Percentiles rank a stretch among this genome's conserved stretches.
Conservation (phyloP, 2,113 vertebrate genomes). For the Austrofundulus limnaeus region DNA sequence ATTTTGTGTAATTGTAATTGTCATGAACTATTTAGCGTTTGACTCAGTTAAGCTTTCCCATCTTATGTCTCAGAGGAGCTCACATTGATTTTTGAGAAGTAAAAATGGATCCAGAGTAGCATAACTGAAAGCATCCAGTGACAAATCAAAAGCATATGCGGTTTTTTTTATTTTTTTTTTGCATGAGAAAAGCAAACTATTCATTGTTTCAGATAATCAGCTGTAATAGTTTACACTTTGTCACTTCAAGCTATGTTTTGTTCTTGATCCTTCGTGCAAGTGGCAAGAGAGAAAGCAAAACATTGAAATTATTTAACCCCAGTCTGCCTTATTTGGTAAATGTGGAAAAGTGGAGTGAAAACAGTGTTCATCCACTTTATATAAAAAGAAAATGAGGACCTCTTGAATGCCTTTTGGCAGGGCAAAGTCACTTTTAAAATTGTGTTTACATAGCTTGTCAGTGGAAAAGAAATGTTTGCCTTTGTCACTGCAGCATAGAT, state of each 20-base stretch:
- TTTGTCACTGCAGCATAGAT: slow-evolving; percentile 68
- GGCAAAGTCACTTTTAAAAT: slow-evolving; percentile 69
- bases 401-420: slow-evolving; percentile 69
- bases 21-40: slow-evolving; percentile 73
- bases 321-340: slow-evolving; percentile 67
- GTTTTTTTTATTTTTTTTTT: slow-evolving; percentile 34
- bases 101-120: slow-evolving; percentile 61
- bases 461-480: slow-evolving; percentile 68
- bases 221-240: slow-evolving; percentile 54
- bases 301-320: slow-evolving; percentile 75
- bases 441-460: slow-evolving; percentile 77
- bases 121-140: slow-evolving; percentile 51
- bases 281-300: slow-evolving; percentile 63
- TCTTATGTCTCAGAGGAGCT: slow-evolving; percentile 57
- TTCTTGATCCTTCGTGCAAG: slow-evolving; percentile 65
- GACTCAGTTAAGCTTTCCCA: slow-evolving; percentile 58
- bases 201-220: slow-evolving; percentile 65
- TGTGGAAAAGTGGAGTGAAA: slow-evolving; percentile 63
- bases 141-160: slow-evolving; percentile 66
- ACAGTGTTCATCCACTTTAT: slow-evolving; percentile 68
- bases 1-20: slow-evolving; percentile 71
- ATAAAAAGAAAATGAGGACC: slow-evolving; percentile 66
- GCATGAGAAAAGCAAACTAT: slow-evolving; percentile 56
- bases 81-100: slow-evolving; percentile 55
- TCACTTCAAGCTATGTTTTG: slow-evolving; percentile 65